Base-by-base conservation (phyloP, 2,113 vertebrate species). In the Seriola rivoliana region DNA sequence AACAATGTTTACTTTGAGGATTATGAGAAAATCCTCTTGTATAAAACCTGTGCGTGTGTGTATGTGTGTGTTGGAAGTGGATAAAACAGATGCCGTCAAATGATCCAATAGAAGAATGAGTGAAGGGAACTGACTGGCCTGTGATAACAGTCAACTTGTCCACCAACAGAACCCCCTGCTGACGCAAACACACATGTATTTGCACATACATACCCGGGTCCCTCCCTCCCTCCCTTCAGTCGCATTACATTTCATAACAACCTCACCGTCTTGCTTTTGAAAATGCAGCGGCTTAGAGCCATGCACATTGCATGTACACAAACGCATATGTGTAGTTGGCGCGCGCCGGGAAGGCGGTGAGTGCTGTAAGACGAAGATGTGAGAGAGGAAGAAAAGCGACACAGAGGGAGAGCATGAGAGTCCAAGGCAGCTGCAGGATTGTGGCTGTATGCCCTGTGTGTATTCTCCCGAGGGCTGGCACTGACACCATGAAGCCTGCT, bases 341-440 rank as follows among this genome's bases (percentile, higher is more conserved):
- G 21, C 0, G 80, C 38, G 36, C 44, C 8, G 46, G 29, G 67
- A 19, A 68, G 84, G 57, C 42, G 19, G 63, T 14, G 3, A 84
- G 69, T 36, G 73, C 67, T 78, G 68, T 29, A 75, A 40, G 72
- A 69, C 67, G 64, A 55, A 29, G 38, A 70, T 75, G 84, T 42
- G 73, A 65, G 69, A 75, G 55, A 65, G 57, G 65, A 66, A 73
- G 82, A 78, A 75, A 63, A 62, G 76, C 38, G 29, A 71, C 72
- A 38, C 82, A 80, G 71, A 75, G 80, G 65, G 81, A 76, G 77
- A 82, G 63, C 71, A 50, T 40, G 21, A 65, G 89, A 71, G 90
- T 84, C 78, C 77, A 73, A 87, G 84, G 89, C 92, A 94, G 92
- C 91, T 93, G 93, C 86, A 86, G 90, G 90, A 78, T 75, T 71